Base-by-base conservation (phyloP, 2,888 invertebrate species). In the Brachylomia viminalis region DNA sequence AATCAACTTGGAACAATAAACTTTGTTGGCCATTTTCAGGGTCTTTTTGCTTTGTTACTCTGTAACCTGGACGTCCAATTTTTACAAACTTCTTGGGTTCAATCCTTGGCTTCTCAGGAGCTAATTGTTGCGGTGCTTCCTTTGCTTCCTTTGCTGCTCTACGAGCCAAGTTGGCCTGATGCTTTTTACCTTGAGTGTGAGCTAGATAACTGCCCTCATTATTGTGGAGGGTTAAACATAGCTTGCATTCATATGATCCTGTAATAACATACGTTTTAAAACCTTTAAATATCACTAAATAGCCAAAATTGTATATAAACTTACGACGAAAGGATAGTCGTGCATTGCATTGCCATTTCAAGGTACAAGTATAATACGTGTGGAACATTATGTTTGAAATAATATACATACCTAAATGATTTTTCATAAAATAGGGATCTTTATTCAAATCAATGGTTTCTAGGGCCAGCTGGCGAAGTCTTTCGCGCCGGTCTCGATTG, bases 401-500 rank as follows among this genome's bases (percentile, higher is more conserved):
- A 7, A 0, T 38, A 58, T 80, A 91, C 92, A 75, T 94, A 97
- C 98, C 99, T 88, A 99, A 97, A 96, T 99, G 99, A 97, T 99
- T 99, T 97, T 99, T 99, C 99, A 99, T 99, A 97, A 99, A 99
- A 97, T 99, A 99, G 0, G 99, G 99, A 97, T 99, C 99, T 95
- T 99, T 99, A 93, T 99, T 99, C 42, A 99, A 97, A 94, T 99
- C 99, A 79, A 99, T 99, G 0, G 99, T 99, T 94, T 99, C 99
- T 77, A 99, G 96, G 42, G 99, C 99, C 66, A 99, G 97, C 94
- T 99, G 99, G 20, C 99, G 97, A 47, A 99, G 97, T 75, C 99
- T 97, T 94, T 99, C 99, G 84, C 99, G 97, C 58, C 99, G 97
- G 92, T 99, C 99, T 74, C 99, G 97, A 95, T 99, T 99, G 83